These are phyloP conservation scores for Helleia helle DNA, from an alignment of 2,888 invertebrate genomes.

Conservation along the genomic window DNA sequence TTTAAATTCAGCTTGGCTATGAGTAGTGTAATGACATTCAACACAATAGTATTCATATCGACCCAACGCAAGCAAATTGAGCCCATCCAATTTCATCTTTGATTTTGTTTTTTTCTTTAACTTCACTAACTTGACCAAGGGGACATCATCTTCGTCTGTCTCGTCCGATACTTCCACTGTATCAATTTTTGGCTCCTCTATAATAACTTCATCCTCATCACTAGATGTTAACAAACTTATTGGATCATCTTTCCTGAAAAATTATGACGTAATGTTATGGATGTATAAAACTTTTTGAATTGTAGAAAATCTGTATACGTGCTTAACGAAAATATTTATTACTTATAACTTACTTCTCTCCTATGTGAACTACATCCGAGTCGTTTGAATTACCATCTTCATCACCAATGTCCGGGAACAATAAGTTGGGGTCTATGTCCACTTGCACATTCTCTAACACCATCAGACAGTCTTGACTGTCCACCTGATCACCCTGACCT, in stretches of 20 bases:
- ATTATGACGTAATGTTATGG: background rate
- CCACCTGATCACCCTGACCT: conserved; percentile 1
- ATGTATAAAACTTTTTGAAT: background rate
- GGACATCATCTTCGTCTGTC: conserved; percentile 55
- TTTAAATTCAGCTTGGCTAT: conserved; percentile 19
- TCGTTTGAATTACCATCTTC: conserved; percentile 9
- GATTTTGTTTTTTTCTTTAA: conserved; percentile 15
- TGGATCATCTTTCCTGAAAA: conserved; percentile 37
- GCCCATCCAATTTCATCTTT: conserved; percentile 9
- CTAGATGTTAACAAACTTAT: conserved; percentile 56
- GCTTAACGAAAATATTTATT: too few species aligned
- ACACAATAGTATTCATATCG: conserved; percentile 36
- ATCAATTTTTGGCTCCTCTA: conserved; percentile 55
- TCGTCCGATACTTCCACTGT: conserved; percentile 53
- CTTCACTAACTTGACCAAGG: conserved; percentile 36
- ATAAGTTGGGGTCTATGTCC: conserved; percentile 45
- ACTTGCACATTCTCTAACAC: conserved; percentile 53
- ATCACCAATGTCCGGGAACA: conserved; percentile 28
- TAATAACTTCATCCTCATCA: conserved; percentile 58
- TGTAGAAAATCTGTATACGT: background rate
- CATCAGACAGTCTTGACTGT: conserved; percentile 47
- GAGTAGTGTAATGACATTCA: conserved; percentile 29
- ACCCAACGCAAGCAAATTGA: conserved; percentile 25
- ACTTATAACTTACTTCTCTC: conserved; percentile 20
- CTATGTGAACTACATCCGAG: conserved; percentile 19